These are phyloP conservation scores for Gallinago media DNA, from an alignment of 2,113 vertebrate species.

Conservation along the genomic window DNA sequence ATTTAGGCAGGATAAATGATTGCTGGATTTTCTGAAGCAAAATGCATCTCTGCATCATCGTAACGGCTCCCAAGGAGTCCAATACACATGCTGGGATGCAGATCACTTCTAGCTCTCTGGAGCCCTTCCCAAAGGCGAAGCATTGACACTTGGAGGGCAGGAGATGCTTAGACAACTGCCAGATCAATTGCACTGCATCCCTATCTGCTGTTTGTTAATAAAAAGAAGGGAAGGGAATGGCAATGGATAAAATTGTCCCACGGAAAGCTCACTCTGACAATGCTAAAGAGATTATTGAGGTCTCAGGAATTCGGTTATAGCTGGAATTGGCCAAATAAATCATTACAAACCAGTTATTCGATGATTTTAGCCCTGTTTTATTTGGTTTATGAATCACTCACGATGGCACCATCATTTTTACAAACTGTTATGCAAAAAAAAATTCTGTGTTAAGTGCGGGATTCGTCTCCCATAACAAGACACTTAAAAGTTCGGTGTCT, in stretches of 20 bases:
- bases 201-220: neutral
- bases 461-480: neutral
- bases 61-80: neutral
- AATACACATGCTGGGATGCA: neutral
- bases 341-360: neutral
- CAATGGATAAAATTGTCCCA: rapidly evolving
- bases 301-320: neutral
- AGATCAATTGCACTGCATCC: neutral
- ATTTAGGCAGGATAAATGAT: neutral
- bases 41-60: neutral
- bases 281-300: constrained; percentile 24
- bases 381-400: neutral
- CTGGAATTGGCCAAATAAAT: constrained; percentile 3
- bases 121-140: constrained; percentile 17
- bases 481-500: neutral
- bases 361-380: neutral
- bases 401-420: rapidly evolving
- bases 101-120: neutral
- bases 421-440: neutral
- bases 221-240: neutral
- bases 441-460: rapidly evolving
- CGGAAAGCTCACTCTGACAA: neutral
- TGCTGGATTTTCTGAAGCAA: neutral
- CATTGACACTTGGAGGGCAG: neutral
- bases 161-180: neutral